Evolutionary conservation across 2,888 invertebrate species (phyloP), one percentile per base, ranked within the genome.

Genomic region (Pollenia angustigena): DNA sequence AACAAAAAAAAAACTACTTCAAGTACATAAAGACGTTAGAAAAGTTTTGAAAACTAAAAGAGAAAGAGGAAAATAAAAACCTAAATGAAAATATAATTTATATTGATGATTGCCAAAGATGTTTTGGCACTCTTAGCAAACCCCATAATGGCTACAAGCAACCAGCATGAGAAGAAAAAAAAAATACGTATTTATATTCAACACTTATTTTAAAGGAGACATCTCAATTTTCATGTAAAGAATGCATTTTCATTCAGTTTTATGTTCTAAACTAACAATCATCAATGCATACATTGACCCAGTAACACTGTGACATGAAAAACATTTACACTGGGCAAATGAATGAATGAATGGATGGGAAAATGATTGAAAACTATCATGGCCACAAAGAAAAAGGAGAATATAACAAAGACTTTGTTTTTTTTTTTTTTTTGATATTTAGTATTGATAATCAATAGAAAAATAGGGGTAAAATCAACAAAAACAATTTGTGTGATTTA

Each of bases 281-380:
- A 81, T 72, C 48, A 50, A 74, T 64, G 56, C 40, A 75, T 66
- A 80, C 79, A 87, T 84, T 87, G 87, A 87, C 87, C 87, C 71
- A 87, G 72, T 87, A 84, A 87, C 87, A 84, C 84, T 84, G 68
- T 86, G 84, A 84, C 87, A 87, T 60, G 56, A 56, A 79, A 82
- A 71, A 16, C 52, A 68, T 62, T 48, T 62, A 16, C 52, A 48
- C 56, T 12, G 23, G 32, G 32, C 48, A 52, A 85, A 69, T 58
- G 42, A 46, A 42, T 60, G 50, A 54, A 14, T 64, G 56, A 48
- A 46, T 23, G 18, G 4, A 46, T 23, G 18, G 4, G 7, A 44
- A 52, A 44, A 56, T 12, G 62, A 64, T 4, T 16, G 18, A 10
- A 56, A 11, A 18, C 12, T 4, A 32, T 64, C 62, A 56, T 48